A percentile compares a stretch with the other conserved stretches of the same genome.
Evolutionary conservation across 2,888 invertebrate genomes (phyloP).

Genomic region (Autographa gamma): DNA sequence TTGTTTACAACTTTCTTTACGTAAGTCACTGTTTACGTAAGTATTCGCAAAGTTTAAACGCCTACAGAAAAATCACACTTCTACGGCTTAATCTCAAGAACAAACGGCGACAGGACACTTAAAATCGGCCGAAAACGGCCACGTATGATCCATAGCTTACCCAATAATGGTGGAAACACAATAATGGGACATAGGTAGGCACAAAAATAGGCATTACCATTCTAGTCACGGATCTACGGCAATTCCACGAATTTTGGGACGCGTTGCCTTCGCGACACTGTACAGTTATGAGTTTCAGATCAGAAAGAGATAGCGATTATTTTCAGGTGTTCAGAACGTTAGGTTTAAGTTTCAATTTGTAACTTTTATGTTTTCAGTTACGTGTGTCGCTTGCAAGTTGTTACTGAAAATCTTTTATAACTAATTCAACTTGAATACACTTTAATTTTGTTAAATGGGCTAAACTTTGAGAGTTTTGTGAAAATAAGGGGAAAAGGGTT

Average conservation of each 20-base stretch:
- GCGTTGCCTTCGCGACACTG: constrained; percentile 13
- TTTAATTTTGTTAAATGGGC: too few species aligned
- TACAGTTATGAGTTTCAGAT: constrained; percentile 14
- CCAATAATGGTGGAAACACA: constrained; percentile 12
- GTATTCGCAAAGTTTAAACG: too few species aligned
- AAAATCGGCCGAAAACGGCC: neutral
- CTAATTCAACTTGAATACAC: too few species aligned
- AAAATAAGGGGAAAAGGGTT: too few species aligned
- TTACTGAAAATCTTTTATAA: too few species aligned
- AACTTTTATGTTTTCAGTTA: neutral
- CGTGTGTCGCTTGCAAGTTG: constrained; percentile 2
- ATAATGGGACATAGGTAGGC: constrained; percentile 1
- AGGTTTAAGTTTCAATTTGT: constrained; percentile 1
- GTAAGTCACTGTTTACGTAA: too few species aligned
- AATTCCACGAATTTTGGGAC: constrained; percentile 18
- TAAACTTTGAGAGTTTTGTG: too few species aligned
- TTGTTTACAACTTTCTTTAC: too few species aligned
- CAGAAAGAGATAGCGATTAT: neutral
- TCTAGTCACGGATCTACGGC: constrained; percentile 15
- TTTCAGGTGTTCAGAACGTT: neutral
- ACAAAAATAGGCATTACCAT: constrained; percentile 24
- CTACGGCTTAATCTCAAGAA: too few species aligned
- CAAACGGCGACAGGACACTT: neutral
- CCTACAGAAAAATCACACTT: too few species aligned
- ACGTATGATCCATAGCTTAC: constrained; percentile 13